phyloP scores from a whole-genome alignment of 2,888 invertebrate genomes.

The Hoplodrina ambigua region DNA sequence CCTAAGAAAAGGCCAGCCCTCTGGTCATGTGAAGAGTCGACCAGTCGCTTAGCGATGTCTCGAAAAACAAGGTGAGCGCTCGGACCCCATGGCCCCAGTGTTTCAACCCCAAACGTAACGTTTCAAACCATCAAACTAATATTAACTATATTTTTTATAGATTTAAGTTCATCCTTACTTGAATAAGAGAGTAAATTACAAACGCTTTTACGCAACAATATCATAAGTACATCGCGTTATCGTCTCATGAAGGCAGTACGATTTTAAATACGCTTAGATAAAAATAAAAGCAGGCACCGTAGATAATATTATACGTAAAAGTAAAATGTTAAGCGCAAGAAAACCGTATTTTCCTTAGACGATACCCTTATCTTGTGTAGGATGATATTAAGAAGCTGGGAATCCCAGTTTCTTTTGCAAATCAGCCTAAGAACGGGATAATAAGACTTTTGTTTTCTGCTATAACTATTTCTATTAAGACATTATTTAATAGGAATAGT shows the following conservation, averaged over 20 bases:
- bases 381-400: conserved; percentile 31
- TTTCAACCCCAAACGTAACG: too few species aligned
- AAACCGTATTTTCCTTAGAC: conserved; percentile 33
- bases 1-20: too few species aligned
- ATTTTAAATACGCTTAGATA: background rate
- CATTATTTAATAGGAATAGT: background rate
- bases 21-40: too few species aligned
- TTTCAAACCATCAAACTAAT: too few species aligned
- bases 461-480: background rate
- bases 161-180: too few species aligned
- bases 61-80: too few species aligned
- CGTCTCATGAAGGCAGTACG: background rate
- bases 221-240: background rate
- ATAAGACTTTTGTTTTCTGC: conserved; percentile 10
- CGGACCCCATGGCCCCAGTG: too few species aligned
- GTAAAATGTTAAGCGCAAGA: conserved; percentile 34
- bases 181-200: too few species aligned
- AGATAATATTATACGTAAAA: conserved; percentile 32
- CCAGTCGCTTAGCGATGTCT: too few species aligned
- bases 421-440: conserved; percentile 46
- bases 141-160: too few species aligned
- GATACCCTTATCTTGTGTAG: conserved; percentile 42
- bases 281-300: conserved; percentile 6
- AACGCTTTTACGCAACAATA: too few species aligned
- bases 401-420: conserved; percentile 25